Conservation (phyloP, 1,140 invertebrate genomes). For the Mycetomoellerius zeteki region DNA sequence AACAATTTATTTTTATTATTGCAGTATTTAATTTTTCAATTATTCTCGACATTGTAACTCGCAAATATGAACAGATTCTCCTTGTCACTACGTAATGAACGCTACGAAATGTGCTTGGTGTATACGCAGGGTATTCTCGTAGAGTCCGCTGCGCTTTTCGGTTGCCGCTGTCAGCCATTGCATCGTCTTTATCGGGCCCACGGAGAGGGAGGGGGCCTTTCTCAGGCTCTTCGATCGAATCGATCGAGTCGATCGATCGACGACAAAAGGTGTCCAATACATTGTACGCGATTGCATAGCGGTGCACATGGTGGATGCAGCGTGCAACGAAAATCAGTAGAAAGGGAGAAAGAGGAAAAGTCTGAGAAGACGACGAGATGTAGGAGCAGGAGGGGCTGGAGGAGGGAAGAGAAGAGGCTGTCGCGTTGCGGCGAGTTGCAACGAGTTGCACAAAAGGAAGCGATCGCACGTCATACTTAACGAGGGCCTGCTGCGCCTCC, state of each 20-base stretch:
- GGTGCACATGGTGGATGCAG: conserved; percentile 57
- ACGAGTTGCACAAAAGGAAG: conserved; percentile 81
- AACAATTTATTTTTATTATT: background rate
- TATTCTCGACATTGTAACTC: background rate
- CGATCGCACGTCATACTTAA: conserved; percentile 86
- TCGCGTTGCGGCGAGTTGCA: conserved; percentile 68
- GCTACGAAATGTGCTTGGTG: background rate
- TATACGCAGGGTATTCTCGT: background rate
- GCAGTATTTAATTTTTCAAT: background rate
- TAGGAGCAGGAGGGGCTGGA: conserved; percentile 44
- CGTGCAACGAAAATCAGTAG: conserved; percentile 65
- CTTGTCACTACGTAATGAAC: conserved; percentile 28
- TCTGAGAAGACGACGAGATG: conserved; percentile 60
- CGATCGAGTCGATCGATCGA: conserved; percentile 64
- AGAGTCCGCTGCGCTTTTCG: background rate
- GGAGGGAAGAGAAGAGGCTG: conserved; percentile 62
- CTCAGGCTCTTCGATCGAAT: conserved; percentile 56
- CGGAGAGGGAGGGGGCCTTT: background rate
- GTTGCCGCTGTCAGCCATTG: conserved; percentile 21
- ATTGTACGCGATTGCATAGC: conserved; percentile 70
- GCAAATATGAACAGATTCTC: background rate
- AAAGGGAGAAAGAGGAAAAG: conserved; percentile 21
- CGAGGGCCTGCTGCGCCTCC: conserved; percentile 79
- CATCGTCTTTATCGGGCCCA: conserved; percentile 64
- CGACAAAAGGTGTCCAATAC: conserved; percentile 63